A percentile compares a stretch with the other conserved stretches of the same genome.
phyloP scores from a whole-genome alignment of 2,888 invertebrate species.

The Strigamia maritima region DNA sequence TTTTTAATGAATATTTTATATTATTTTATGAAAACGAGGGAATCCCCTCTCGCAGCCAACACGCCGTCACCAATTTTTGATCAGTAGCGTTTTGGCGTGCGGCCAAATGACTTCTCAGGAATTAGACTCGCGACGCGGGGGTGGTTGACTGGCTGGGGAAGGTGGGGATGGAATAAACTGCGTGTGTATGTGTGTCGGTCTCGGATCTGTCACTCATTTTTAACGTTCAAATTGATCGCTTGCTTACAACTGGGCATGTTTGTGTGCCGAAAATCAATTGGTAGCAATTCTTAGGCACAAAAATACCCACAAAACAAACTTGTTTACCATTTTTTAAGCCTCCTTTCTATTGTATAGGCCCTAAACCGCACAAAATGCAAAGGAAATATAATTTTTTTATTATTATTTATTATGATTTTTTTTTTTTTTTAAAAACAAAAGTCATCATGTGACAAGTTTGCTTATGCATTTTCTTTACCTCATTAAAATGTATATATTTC shows the following conservation, averaged over 20 bases:
- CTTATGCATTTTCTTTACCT: too few relatives aligned
- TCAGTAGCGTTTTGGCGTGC: slow-evolving; percentile 15
- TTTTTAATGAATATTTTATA: not conserved
- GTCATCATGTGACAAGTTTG: too few relatives aligned
- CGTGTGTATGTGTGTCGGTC: slow-evolving; percentile 12
- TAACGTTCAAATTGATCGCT: slow-evolving; percentile 23
- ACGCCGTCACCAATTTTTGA: not conserved
- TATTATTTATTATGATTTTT: too few relatives aligned
- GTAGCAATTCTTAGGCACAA: not conserved
- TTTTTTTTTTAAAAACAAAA: too few relatives aligned
- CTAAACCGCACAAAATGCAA: too few relatives aligned
- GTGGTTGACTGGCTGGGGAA: not conserved
- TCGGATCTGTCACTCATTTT: slow-evolving; percentile 23
- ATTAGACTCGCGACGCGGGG: slow-evolving; percentile 20
- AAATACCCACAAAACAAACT: not conserved
- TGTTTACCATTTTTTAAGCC: not conserved
- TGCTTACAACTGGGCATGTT: not conserved
- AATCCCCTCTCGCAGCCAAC: not conserved
- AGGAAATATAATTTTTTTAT: too few relatives aligned
- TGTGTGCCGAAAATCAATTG: slow-evolving; percentile 7
- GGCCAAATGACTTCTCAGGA: slow-evolving; percentile 15
- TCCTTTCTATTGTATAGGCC: too few relatives aligned
- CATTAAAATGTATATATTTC: too few relatives aligned
- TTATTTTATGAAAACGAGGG: not conserved
- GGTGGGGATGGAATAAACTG: not conserved